Base-by-base conservation (phyloP, 30 jellyfish, hydroid and myxozoan genomes). In the Turritopsis rubra region DNA sequence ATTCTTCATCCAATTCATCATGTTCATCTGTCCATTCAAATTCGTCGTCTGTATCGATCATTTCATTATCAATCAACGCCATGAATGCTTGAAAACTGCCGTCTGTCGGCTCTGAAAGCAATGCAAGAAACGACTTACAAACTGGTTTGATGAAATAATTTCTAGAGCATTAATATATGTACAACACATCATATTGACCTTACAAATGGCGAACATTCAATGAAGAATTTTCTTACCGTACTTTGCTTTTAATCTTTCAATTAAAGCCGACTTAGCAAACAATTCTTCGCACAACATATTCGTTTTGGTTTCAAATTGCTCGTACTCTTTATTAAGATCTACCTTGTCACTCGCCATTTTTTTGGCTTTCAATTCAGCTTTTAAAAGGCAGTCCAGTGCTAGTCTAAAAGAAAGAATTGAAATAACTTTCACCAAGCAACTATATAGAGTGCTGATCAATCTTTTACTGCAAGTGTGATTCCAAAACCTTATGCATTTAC, bases 1-100 rank as follows among this genome's bases (percentile, higher is more conserved):
- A 89, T 53, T 89, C 96, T 54, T 89, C 96, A 75, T 89, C 96
- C 79, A 89, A 54, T 79, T 89, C 96, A 81, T 89, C 96, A 27
- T 89, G 82, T 29, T 89, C 96, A 52, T 89, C 96, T 30, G 79
- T 79, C 83, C 87, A 80, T 20, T 80, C 54, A 27, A 89, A 84
- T 29, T 84, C 96, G 1, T 85, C 88, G 21, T 76, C 74, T 13
- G 71, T 86, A 29, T 89, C 96, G 1, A 83, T 90, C 96, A 89
- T 84, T 78, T 89, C 96, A 53, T 93, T 81, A 54, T 89, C 96
- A 65, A 84, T 84, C 86, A 89, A 71, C 22, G 82, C 94, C 96
- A 89, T 84, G 66, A 89, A 89, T 0, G 96, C 96, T 27, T 76
- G 78, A 41, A 89, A 70, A 28, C 90, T 89, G 70, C 96, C 71